Percentiles rank a stretch among this genome's conserved stretches.
Conservation (phyloP, 2,113 vertebrate genomes). For the Colossoma macropomum region DNA sequence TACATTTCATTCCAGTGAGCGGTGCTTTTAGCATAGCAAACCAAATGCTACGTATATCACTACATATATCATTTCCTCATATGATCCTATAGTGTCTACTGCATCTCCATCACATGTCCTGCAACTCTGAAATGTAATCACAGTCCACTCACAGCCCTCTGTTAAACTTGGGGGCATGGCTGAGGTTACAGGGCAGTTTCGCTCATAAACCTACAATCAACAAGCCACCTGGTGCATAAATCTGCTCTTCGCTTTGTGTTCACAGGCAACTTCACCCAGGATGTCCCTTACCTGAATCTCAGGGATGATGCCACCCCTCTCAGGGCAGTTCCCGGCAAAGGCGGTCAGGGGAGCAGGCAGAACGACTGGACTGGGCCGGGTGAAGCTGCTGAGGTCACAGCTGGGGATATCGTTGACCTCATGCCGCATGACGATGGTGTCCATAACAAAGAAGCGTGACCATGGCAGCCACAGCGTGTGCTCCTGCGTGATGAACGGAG, state of each 20-base stretch:
- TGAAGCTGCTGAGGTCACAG: conserved; percentile 96
- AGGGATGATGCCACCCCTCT: conserved; percentile 89
- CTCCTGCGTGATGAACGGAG: conserved; percentile 97
- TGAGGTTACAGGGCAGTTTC: not conserved
- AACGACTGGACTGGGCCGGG: conserved; percentile 89
- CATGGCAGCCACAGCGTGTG: conserved; percentile 96
- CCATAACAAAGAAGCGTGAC: conserved; percentile 99
- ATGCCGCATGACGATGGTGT: conserved; percentile 95
- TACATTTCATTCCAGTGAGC: not conserved
- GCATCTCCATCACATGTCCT: no score
- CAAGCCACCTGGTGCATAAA: not conserved
- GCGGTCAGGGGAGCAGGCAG: conserved; percentile 91
- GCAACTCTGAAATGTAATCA: not conserved
- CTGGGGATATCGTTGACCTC: conserved; percentile 98
- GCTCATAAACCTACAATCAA: not conserved
- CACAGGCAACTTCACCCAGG: no score
- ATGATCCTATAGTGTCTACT: no score
- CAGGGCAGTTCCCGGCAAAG: conserved; percentile 89
- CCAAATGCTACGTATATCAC: not conserved
- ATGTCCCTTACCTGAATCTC: conserved; percentile 90
- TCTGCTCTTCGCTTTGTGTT: no score
- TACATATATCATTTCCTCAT: not conserved
- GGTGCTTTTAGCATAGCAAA: not conserved
- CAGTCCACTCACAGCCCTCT: not conserved
- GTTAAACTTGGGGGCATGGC: not conserved